These are phyloP conservation scores for Scaptomyza reducta DNA, from an alignment of 2,888 invertebrate genomes.

Conservation along the genomic window DNA sequence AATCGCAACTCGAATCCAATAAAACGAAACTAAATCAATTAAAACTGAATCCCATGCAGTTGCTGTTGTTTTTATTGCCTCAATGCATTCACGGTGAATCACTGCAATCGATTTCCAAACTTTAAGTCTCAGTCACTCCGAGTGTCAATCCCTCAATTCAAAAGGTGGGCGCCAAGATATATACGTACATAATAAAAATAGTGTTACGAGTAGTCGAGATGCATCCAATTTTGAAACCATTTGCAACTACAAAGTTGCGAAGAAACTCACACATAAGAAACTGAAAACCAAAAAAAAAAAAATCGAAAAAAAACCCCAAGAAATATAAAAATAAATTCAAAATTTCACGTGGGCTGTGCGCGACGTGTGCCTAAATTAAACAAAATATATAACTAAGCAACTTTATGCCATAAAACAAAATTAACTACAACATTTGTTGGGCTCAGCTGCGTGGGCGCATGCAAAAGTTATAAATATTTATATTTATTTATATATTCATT, in stretches of 20 bases:
- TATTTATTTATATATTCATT: slow-evolving; percentile 17
- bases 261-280: slow-evolving; percentile 34
- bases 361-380: slow-evolving; percentile 39
- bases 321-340: slow-evolving; percentile 10
- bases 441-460: slow-evolving; percentile 55
- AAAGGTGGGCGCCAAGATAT: slow-evolving; percentile 61
- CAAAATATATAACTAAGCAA: slow-evolving; percentile 24
- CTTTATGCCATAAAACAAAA: slow-evolving; percentile 39
- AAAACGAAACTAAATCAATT: slow-evolving; percentile 70
- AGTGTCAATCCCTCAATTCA: slow-evolving; percentile 53
- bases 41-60: slow-evolving; percentile 54
- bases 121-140: slow-evolving; percentile 25
- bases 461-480: slow-evolving; percentile 66
- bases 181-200: slow-evolving; percentile 19
- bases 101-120: slow-evolving; percentile 54
- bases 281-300: neutral
- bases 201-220: slow-evolving; percentile 40
- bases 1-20: slow-evolving; percentile 61
- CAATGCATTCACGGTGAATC: slow-evolving; percentile 54
- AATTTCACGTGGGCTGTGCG: slow-evolving; percentile 49
- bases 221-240: slow-evolving; percentile 69
- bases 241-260: slow-evolving; percentile 31
- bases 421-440: slow-evolving; percentile 37
- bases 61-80: slow-evolving; percentile 5
- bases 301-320: slow-evolving; percentile 12